A percentile compares a stretch with the other conserved stretches of the same genome.
phyloP scores from a whole-genome alignment of 1,140 invertebrate genomes.

The Grapholita molesta region DNA sequence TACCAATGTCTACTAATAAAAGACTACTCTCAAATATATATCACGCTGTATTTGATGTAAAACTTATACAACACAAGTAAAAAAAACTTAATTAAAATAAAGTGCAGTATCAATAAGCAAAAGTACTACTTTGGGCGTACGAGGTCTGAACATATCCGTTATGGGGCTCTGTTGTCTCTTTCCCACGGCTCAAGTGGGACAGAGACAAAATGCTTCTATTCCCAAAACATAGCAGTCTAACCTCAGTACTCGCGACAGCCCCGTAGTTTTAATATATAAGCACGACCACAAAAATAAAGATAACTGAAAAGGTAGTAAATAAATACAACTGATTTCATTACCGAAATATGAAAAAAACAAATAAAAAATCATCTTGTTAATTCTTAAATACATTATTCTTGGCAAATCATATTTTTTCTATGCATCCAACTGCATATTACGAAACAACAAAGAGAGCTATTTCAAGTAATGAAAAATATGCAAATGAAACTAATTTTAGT shows the following conservation, averaged over 20 bases:
- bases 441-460: slow-evolving; percentile 46
- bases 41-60: slow-evolving; percentile 61
- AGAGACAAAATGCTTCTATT: background rate
- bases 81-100: slow-evolving; percentile 45
- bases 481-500: slow-evolving; percentile 37
- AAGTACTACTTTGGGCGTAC: background rate
- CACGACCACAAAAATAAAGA: slow-evolving; percentile 24
- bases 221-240: background rate
- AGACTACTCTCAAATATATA: slow-evolving; percentile 53
- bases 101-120: slow-evolving; percentile 41
- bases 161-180: background rate
- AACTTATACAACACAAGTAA: slow-evolving; percentile 54
- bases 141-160: background rate
- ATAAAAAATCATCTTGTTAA: slow-evolving; percentile 30
- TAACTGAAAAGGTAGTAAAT: slow-evolving; percentile 33
- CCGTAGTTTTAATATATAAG: slow-evolving; percentile 23
- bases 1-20: slow-evolving; percentile 46
- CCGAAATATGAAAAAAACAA: slow-evolving; percentile 22
- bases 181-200: background rate
- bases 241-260: slow-evolving; percentile 20
- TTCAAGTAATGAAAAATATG: slow-evolving; percentile 31
- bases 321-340: slow-evolving; percentile 27
- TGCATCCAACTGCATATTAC: slow-evolving; percentile 26
- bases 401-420: slow-evolving; percentile 15
- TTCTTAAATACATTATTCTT: slow-evolving; percentile 11